Evolutionary conservation across 2,113 vertebrate genomes (phyloP).

Genomic region (Columbina picui): DNA sequence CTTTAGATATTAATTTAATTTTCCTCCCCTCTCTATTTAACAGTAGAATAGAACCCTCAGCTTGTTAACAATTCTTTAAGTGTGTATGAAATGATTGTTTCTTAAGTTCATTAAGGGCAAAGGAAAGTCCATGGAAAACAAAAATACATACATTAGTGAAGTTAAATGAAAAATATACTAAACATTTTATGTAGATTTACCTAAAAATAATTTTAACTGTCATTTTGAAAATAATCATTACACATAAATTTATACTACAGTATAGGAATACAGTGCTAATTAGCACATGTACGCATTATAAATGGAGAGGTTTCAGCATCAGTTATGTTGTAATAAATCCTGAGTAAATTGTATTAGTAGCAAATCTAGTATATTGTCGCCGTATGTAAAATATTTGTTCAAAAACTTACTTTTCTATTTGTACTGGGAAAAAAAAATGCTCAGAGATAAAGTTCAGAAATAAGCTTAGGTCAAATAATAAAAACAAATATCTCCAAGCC

Average conservation of each 20-base stretch:
- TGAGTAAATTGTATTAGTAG: too few relatives aligned
- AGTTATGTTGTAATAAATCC: neutral
- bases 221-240: neutral
- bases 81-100: neutral
- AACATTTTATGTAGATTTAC: neutral
- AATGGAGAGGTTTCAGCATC: neutral
- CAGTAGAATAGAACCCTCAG: neutral
- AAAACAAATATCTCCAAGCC: neutral
- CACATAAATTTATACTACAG: neutral
- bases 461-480: neutral
- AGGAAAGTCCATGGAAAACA: neutral
- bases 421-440: neutral
- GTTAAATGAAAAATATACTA: neutral
- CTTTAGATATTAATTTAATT: neutral
- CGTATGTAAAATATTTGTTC: neutral
- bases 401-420: neutral
- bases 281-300: neutral
- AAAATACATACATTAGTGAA: neutral
- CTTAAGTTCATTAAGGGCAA: neutral
- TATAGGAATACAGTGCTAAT: neutral
- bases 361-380: neutral
- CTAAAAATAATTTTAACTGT: neutral
- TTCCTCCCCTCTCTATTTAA: rapidly evolving
- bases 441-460: neutral
- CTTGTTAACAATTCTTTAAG: neutral